Conservation (phyloP, 2,113 vertebrate species). For the Pterocles orientalis region DNA sequence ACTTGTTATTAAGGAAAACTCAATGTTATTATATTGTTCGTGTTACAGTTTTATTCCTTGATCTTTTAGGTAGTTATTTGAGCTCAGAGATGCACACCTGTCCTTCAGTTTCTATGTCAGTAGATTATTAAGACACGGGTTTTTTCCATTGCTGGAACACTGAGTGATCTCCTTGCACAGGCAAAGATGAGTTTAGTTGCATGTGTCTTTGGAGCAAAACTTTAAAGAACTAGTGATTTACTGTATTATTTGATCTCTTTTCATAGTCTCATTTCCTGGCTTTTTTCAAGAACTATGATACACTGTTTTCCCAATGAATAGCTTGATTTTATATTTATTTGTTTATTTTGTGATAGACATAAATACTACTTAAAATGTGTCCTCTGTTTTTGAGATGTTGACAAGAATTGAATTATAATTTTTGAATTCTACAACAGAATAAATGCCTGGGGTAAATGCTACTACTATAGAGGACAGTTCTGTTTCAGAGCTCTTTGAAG, state of each 20-base stretch:
- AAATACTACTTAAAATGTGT: background rate
- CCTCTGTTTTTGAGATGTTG: background rate
- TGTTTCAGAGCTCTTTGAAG: background rate
- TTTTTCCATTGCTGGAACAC: background rate
- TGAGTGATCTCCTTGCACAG: background rate
- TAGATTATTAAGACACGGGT: background rate
- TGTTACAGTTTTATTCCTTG: slow-evolving; percentile 28
- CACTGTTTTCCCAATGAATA: background rate
- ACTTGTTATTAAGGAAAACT: slow-evolving; percentile 29
- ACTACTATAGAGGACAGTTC: background rate
- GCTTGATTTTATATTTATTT: background rate
- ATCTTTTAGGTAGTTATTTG: slow-evolving; percentile 15
- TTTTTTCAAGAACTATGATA: background rate
- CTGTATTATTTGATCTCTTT: background rate
- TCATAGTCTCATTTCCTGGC: background rate
- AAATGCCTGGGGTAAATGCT: background rate
- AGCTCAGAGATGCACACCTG: slow-evolving; percentile 27
- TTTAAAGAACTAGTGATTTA: background rate
- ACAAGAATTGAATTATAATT: background rate
- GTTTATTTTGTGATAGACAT: background rate
- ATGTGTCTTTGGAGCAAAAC: background rate
- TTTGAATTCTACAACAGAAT: background rate
- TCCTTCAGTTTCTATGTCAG: slow-evolving; percentile 46
- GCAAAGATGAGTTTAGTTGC: background rate
- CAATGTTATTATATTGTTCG: background rate